A percentile compares a stretch with the other conserved stretches of the same genome.
phyloP scores from a whole-genome alignment of 2,797 vertebrate genomes.

The Tokudaia muenninki region DNA sequence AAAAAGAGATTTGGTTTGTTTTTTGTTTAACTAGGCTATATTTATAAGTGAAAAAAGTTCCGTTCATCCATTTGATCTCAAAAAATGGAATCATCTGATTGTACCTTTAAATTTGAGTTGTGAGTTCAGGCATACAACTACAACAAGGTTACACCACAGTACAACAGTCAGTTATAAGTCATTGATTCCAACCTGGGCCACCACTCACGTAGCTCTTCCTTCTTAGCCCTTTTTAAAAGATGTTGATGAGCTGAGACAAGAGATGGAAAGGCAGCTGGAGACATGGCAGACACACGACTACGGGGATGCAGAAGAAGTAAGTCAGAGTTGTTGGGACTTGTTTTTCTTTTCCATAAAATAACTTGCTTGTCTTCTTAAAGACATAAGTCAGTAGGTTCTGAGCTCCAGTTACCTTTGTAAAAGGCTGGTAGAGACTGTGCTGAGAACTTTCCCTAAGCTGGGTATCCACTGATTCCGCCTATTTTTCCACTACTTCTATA shows the following conservation, averaged over 20 bases:
- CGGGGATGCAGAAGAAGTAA: slow-evolving; percentile 93
- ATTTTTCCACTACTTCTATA: background rate
- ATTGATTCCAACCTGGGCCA: background rate
- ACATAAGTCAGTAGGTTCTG: slow-evolving; percentile 9
- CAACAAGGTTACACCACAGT: background rate
- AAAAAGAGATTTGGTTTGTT: background rate
- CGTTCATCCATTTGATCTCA: background rate
- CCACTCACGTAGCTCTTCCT: slow-evolving; percentile 58
- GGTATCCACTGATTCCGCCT: background rate
- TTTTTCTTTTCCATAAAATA: slow-evolving; percentile 31
- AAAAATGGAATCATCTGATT: background rate
- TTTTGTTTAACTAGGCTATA: background rate
- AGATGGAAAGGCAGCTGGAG: slow-evolving; percentile 96
- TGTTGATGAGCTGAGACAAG: slow-evolving; percentile 92
- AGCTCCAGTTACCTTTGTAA: slow-evolving; percentile 1
- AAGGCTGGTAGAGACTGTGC: background rate
- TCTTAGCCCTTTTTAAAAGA: slow-evolving; percentile 90
- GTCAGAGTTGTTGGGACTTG: slow-evolving; percentile 32
- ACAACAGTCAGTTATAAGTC: background rate
- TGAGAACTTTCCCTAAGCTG: slow-evolving; percentile 7
- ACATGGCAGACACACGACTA: slow-evolving; percentile 92
- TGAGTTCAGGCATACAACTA: background rate
- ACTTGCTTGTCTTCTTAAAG: background rate
- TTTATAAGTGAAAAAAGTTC: slow-evolving; percentile 21
- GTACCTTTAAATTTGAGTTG: slow-evolving; percentile 10